Percentiles rank a stretch among this genome's conserved stretches.
phyloP scores from a whole-genome alignment of 2,888 invertebrate genomes.

The Diadegma fenestrale region DNA sequence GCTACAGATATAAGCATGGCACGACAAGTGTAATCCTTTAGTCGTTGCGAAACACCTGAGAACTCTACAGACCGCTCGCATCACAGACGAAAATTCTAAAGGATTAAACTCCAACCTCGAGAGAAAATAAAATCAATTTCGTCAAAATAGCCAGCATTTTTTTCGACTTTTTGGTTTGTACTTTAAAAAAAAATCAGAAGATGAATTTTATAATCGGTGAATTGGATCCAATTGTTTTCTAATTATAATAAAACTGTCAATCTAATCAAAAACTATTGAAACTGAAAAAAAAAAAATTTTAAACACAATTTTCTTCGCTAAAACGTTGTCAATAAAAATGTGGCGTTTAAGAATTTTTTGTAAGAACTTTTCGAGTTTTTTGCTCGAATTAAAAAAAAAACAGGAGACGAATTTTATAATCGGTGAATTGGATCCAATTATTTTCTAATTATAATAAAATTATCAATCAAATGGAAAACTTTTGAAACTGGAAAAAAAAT shows the following conservation, averaged over 20 bases:
- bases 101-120: conserved; percentile 31
- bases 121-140: conserved; percentile 36
- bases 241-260: background rate
- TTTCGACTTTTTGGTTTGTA: background rate
- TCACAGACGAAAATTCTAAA: background rate
- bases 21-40: conserved; percentile 60
- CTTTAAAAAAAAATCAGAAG: background rate
- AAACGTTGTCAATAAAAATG: background rate
- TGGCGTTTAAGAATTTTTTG: background rate
- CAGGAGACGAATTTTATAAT: background rate
- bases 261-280: background rate
- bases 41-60: conserved; percentile 57
- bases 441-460: background rate
- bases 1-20: background rate
- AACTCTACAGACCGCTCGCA: conserved; percentile 14
- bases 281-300: background rate
- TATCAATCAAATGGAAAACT: background rate
- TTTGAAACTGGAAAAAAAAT: background rate
- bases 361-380: conserved; percentile 17
- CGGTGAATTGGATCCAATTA: background rate
- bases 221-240: background rate
- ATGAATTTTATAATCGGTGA: background rate
- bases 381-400: too few relatives aligned
- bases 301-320: background rate
- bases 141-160: background rate